Evolutionary conservation across 2,888 invertebrate species (phyloP).

Genomic region (Catonia carolina): DNA sequence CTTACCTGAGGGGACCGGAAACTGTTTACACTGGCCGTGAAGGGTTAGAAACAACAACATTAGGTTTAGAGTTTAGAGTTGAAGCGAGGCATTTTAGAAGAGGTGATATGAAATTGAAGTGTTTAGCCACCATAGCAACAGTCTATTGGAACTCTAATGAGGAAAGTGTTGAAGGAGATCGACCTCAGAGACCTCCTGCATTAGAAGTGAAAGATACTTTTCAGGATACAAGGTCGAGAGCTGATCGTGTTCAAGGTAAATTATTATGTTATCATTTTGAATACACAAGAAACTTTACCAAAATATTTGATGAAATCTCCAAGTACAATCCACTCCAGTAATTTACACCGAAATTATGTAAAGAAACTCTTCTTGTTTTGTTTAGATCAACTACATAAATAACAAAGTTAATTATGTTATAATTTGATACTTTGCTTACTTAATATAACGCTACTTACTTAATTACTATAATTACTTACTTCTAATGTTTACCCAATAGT

Average conservation of each 20-base stretch:
- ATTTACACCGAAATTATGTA: too few species aligned
- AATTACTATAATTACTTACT: too few species aligned
- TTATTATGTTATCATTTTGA: too few species aligned
- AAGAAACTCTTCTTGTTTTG: too few species aligned
- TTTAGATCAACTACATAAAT: too few species aligned
- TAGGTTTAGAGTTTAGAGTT: conserved; percentile 74
- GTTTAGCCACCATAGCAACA: conserved; percentile 79
- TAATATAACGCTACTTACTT: too few species aligned
- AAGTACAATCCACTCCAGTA: too few species aligned
- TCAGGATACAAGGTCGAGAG: conserved; percentile 51
- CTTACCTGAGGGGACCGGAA: conserved; percentile 43
- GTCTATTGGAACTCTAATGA: conserved; percentile 84
- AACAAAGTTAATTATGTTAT: too few species aligned
- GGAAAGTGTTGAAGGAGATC: conserved; percentile 75
- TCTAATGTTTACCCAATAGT: too few species aligned
- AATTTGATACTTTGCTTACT: too few species aligned
- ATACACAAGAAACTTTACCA: too few species aligned
- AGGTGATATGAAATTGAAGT: conserved; percentile 83
- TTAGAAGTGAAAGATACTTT: conserved; percentile 61
- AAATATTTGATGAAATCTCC: too few species aligned
- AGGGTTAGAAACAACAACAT: conserved; percentile 66
- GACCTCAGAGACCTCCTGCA: conserved; percentile 60
- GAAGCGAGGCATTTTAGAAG: conserved; percentile 72
- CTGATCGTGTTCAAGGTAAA: conserved; percentile 65
- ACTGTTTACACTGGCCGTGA: conserved; percentile 50